Conservation (phyloP, 2,797 vertebrate genomes). For the Poecilia wingei region DNA sequence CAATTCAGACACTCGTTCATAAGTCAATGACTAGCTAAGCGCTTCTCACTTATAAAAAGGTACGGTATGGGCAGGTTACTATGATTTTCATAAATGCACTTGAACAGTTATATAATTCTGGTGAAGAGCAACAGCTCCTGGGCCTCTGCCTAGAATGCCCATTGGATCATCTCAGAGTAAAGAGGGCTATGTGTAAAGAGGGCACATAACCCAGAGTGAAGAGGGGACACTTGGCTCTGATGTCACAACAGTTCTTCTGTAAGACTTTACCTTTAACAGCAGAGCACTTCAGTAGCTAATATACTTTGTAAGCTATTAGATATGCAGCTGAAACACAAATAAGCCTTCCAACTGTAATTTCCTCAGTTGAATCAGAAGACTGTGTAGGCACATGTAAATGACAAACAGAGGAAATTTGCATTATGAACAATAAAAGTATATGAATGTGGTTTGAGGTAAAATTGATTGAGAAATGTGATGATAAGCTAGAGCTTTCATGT, state of each 20-base stretch:
- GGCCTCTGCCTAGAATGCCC: background rate
- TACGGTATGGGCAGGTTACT: background rate
- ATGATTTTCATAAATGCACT: background rate
- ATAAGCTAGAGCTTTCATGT: constrained; percentile 20
- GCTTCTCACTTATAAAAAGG: background rate
- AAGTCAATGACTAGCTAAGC: background rate
- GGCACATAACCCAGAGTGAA: no score
- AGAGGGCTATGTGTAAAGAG: background rate
- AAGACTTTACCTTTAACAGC: background rate
- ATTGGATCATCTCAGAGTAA: background rate
- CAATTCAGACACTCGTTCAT: background rate
- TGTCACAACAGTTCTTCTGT: background rate
- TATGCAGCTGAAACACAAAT: constrained; percentile 1
- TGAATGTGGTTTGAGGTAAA: background rate
- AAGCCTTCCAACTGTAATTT: background rate
- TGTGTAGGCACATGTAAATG: background rate
- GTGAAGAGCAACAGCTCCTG: background rate
- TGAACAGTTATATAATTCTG: background rate
- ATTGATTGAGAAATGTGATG: constrained; percentile 16
- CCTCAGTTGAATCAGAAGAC: background rate
- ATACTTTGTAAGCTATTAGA: background rate
- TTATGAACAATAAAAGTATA: constrained; percentile 2
- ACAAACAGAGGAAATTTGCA: background rate
- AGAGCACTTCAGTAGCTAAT: background rate
- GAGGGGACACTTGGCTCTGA: background rate